Percentiles rank a stretch among this genome's conserved stretches.
Conservation (phyloP, 2,113 vertebrate species). For the Isurus oxyrinchus region DNA sequence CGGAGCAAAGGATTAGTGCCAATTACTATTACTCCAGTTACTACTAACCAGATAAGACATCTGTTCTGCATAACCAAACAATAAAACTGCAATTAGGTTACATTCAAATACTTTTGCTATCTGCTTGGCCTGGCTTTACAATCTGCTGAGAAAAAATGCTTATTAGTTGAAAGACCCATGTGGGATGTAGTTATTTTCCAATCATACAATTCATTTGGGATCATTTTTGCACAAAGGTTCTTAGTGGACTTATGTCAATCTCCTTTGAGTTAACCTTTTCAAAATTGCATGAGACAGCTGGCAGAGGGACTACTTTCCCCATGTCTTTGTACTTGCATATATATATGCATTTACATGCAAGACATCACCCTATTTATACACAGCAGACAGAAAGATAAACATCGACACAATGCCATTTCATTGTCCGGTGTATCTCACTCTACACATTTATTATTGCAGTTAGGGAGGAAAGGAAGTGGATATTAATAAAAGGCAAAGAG, state of each 20-base stretch:
- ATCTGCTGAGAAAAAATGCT: conserved; percentile 18
- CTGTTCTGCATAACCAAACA: conserved; percentile 42
- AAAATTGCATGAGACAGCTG: conserved; percentile 51
- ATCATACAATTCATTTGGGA: conserved; percentile 39
- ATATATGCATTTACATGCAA: not conserved
- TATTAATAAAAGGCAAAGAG: not conserved
- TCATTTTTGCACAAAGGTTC: conserved; percentile 39
- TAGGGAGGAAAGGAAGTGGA: not conserved
- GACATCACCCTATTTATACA: not conserved
- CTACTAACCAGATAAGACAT: conserved; percentile 42
- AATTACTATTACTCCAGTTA: conserved; percentile 44
- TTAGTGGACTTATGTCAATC: conserved; percentile 43
- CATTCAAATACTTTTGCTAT: conserved; percentile 3
- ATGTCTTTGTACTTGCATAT: not conserved
- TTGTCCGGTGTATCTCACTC: not conserved
- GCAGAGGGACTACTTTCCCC: conserved; percentile 12
- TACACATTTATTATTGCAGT: not conserved
- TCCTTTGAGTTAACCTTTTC: conserved; percentile 46
- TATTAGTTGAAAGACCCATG: not conserved
- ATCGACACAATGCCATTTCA: not conserved
- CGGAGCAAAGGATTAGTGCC: conserved; percentile 44
- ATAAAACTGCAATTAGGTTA: conserved; percentile 44
- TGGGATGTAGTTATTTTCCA: conserved; percentile 29
- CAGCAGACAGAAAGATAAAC: not conserved
- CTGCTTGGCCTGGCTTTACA: conserved; percentile 23